A percentile compares a stretch with the other conserved stretches of the same genome.
Conservation (phyloP, 2,113 vertebrate genomes). For the Paramormyrops kingsleyae region DNA sequence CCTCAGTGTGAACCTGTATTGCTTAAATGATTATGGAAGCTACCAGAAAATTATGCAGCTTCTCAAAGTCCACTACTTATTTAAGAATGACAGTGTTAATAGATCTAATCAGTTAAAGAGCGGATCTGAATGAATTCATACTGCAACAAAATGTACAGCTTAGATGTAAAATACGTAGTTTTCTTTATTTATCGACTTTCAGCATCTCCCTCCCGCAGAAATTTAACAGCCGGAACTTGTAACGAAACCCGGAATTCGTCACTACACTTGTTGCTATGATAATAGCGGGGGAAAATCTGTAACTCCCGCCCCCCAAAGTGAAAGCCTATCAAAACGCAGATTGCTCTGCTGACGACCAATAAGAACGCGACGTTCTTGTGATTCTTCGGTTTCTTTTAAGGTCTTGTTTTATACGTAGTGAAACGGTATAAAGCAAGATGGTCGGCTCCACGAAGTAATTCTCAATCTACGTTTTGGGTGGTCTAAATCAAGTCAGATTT, state of each 20-base stretch:
- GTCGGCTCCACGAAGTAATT: conserved; percentile 30
- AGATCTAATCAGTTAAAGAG: neutral
- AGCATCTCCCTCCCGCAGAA: neutral
- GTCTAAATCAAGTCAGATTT: neutral
- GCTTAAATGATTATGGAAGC: neutral
- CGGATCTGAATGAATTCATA: neutral
- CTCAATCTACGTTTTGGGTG: neutral
- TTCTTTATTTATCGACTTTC: neutral
- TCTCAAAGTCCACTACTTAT: neutral
- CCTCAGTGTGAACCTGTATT: neutral
- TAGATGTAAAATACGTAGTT: neutral
- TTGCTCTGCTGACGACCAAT: neutral
- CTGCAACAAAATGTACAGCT: neutral
- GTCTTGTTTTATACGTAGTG: neutral
- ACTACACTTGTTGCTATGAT: neutral
- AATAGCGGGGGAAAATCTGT: neutral
- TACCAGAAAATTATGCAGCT: neutral
- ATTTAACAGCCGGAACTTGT: neutral
- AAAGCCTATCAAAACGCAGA: neutral
- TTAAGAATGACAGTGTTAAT: neutral
- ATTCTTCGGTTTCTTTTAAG: neutral
- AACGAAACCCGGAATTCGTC: neutral
- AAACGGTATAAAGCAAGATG: conserved; percentile 46
- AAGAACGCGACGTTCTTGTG: neutral
- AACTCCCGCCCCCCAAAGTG: neutral